These are phyloP conservation scores for Halcyon badia DNA, from an alignment of 2,797 vertebrate genomes.

Conservation along the genomic window DNA sequence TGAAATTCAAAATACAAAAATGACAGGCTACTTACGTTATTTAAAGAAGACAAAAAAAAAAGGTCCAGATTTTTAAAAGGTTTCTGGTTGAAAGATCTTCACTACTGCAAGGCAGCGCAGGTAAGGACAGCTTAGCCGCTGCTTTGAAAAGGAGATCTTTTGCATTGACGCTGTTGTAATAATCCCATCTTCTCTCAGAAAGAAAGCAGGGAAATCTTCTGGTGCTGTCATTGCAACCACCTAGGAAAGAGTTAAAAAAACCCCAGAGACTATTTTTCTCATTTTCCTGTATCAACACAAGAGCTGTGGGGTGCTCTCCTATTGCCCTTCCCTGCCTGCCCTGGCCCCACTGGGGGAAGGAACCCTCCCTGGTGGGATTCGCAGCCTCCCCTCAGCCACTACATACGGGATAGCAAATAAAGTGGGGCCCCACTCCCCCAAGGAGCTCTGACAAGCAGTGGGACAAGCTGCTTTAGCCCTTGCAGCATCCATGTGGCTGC, in stretches of 20 bases:
- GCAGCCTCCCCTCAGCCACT: not conserved
- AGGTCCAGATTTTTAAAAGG: not conserved
- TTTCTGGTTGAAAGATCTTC: not conserved
- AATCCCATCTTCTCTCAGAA: not conserved
- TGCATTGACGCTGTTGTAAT: not conserved
- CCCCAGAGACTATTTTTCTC: not conserved
- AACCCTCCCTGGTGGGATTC: not conserved
- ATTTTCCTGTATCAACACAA: not conserved
- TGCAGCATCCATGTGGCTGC: not conserved
- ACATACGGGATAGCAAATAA: rapidly evolving
- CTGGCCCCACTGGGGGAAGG: rapidly evolving
- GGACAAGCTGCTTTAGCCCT: not conserved
- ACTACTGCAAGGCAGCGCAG: not conserved
- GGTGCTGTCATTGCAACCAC: not conserved
- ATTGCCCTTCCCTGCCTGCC: not conserved
- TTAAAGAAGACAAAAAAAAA: not conserved
- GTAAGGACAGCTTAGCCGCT: not conserved
- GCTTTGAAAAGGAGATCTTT: not conserved
- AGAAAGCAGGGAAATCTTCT: not conserved
- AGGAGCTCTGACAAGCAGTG: not conserved
- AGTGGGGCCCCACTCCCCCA: rapidly evolving
- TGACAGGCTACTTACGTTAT: not conserved
- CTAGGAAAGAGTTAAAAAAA: not conserved
- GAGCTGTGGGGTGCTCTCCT: not conserved
- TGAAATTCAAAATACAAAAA: constrained; percentile 7